Evolutionary conservation across 2,797 vertebrate species (phyloP), one percentile per base, ranked within the genome.

Genomic region (Acanthornis magna): DNA sequence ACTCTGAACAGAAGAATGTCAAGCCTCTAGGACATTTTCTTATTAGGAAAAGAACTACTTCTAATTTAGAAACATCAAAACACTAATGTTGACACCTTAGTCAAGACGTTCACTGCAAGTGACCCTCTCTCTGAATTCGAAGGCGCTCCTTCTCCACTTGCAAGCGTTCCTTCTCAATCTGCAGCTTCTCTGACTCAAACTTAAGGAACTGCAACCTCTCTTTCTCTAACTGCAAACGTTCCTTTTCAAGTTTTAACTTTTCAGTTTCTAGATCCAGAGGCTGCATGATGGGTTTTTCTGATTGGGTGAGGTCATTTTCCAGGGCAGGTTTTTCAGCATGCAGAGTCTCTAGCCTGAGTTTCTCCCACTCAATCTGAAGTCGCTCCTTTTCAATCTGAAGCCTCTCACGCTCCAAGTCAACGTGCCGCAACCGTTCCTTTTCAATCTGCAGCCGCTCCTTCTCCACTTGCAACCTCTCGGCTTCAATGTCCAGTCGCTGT

Each of bases 121-220:
- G 98, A 42, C 98, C 98, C 80, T 98, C 98, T 89, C 98, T 98
- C 92, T 98, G 98, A 96, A 98, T 98, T 66, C 98, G 96, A 94
- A 98, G 98, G 89, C 99, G 98, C 89, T 99, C 99, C 85, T 99
- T 99, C 96, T 99, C 99, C 94, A 99, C 98, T 95, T 99, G 98
- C 60, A 99, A 98, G 76, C 98, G 98, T 55, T 99, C 98, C 97
- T 99, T 98, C 96, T 99, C 99, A 36, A 99, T 99, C 97, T 99
- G 99, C 92, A 99, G 98, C 95, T 99, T 98, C 82, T 99, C 98
- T 0, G 98, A 98, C 93, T 99, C 99, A 76, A 99, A 99, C 94
- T 98, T 99, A 11, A 99, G 96, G 92, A 99, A 99, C 96, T 99
- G 99, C 87, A 99, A 98, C 81, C 99, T 98, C 92, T 99, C 99